A percentile compares a stretch with the other conserved stretches of the same genome.
phyloP scores from a whole-genome alignment of 2,113 vertebrate species.

The Tonatia bakeri region DNA sequence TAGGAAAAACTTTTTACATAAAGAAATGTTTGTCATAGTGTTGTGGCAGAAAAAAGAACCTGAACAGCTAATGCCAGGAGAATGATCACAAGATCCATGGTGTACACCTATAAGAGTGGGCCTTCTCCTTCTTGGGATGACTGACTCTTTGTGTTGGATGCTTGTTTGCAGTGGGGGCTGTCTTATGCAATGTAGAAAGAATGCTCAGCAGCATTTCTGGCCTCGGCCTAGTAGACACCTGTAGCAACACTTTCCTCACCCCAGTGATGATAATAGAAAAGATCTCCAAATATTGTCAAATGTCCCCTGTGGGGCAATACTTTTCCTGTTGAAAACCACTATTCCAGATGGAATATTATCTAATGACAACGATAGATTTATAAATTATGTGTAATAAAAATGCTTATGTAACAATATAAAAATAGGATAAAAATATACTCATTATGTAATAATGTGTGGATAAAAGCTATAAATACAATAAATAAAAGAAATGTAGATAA shows the following conservation, averaged over 20 bases:
- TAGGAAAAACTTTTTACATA: neutral
- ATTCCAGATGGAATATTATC: neutral
- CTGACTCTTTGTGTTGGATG: neutral
- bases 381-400: neutral
- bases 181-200: neutral
- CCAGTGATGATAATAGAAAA: no score
- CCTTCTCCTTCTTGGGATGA: neutral
- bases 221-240: no score
- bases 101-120: neutral
- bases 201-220: no score
- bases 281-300: no score
- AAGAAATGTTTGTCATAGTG: neutral
- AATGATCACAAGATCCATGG: neutral
- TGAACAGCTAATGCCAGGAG: neutral
- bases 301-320: no score
- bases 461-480: neutral
- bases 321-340: neutral
- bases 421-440: neutral
- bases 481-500: neutral
- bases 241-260: no score
- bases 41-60: neutral
- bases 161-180: neutral
- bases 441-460: neutral
- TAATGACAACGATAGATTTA: neutral
- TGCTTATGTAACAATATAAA: neutral